Conservation (phyloP, 2,888 invertebrate species). For the Macrophya annulata region DNA sequence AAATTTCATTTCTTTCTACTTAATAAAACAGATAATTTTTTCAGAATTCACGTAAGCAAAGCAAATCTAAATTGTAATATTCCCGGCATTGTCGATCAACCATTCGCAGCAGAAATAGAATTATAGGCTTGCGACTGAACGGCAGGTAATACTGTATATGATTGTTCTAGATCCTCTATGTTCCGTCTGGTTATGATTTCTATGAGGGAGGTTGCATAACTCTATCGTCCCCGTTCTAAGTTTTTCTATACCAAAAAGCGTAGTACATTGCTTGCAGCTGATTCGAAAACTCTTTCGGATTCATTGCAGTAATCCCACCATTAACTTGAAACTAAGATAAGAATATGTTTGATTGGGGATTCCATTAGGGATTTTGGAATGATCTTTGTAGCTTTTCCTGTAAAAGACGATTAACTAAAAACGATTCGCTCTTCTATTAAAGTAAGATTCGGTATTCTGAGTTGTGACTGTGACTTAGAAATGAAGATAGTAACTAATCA, state of each 20-base stretch:
- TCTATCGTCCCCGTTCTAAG: no score
- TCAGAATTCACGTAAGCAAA: no score
- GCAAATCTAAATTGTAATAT: no score
- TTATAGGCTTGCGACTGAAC: not conserved
- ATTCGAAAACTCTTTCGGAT: no score
- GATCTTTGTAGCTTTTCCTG: not conserved
- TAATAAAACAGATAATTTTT: no score
- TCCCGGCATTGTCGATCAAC: no score
- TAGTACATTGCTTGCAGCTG: no score
- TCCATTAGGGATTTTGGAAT: not conserved
- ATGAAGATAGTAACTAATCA: not conserved
- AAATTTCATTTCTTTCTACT: no score
- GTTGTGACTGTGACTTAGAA: not conserved
- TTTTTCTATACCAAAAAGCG: no score
- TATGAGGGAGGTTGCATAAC: not conserved
- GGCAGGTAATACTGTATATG: not conserved
- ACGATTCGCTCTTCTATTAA: not conserved
- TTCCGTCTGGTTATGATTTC: not conserved
- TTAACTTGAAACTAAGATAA: no score
- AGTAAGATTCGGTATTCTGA: not conserved
- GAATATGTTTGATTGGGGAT: not conserved
- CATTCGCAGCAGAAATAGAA: no score
- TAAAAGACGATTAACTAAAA: not conserved
- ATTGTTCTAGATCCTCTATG: not conserved
- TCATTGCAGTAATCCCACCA: no score